These are phyloP conservation scores for Archilochus colubris DNA, from an alignment of 2,113 vertebrate species.

Conservation along the genomic window DNA sequence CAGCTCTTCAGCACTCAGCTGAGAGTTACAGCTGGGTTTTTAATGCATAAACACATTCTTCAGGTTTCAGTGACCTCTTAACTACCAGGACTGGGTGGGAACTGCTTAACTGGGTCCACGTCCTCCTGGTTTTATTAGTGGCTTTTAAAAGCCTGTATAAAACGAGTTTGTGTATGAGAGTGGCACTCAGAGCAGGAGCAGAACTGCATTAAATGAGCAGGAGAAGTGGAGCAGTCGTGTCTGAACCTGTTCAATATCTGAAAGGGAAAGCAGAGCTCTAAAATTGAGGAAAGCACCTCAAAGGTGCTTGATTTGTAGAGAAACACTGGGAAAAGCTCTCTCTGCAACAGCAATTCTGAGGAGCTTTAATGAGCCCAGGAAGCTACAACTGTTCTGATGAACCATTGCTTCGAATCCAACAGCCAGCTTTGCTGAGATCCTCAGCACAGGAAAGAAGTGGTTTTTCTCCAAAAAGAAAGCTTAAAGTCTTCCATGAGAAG, in stretches of 20 bases:
- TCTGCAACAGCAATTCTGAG: neutral
- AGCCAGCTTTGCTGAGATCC: neutral
- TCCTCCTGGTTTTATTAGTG: neutral
- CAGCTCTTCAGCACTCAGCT: neutral
- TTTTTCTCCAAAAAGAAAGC: neutral
- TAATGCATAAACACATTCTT: neutral
- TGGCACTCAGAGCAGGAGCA: neutral
- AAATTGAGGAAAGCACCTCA: neutral
- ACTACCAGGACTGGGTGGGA: neutral
- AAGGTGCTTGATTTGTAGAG: neutral
- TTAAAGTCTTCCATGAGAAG: neutral
- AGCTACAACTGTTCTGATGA: neutral
- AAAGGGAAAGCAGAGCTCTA: neutral
- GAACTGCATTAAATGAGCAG: neutral
- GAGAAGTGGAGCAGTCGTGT: neutral
- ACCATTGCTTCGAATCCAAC: neutral
- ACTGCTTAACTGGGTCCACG: neutral
- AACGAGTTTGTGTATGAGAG: neutral
- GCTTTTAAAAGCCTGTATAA: neutral
- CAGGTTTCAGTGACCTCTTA: neutral
- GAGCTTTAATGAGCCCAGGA: neutral
- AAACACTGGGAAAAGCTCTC: neutral
- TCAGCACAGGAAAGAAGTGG: neutral
- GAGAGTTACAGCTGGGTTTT: accelerated
- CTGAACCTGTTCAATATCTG: neutral